Evolutionary conservation across 2,113 vertebrate species (phyloP), one percentile per base, ranked within the genome.

Genomic region (Carlito syrichta): DNA sequence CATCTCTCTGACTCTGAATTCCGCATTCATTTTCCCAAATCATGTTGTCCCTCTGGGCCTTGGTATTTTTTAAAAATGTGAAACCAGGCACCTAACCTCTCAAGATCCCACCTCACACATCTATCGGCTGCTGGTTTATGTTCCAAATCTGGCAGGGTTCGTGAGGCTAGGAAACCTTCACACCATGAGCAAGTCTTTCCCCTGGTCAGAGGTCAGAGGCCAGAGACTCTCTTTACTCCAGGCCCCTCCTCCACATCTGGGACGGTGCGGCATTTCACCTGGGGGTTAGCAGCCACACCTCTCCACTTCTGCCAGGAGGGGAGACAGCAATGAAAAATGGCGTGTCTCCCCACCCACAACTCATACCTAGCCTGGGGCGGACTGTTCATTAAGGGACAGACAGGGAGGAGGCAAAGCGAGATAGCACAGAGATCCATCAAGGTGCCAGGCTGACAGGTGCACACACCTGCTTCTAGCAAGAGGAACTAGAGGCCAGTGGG

Each of bases 371-470:
- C 97, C 96, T 45, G 93, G 69, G 91, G 93, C 76, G 0, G 40
- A 81, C 58, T 66, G 81, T 91, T 96, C 97, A 94, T 94, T 83
- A 77, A 73, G 43, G 16, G 93, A 27, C 58, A 69, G 73, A 56
- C 38, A 4, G 77, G 56, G 88, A 91, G 60, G 94, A 94, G 93
- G 25, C 1, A 0, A 97, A 91, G 92, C 96, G 85, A 84, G 84
- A 77, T 76, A 91, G 88, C 56, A 54, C 54, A 91, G 93, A 97
- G 86, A 97, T 98, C 91, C 95, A 96, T 97, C 96, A 95, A 56
- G 95, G 83, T 58, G 83, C 27, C 7, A 68, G 11, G 63, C 38
- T 69, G 94, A 98, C 94, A 97, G 95, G 96, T 94, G 93, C 91
- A 76, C 83, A 62, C 94, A 92, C 98, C 96, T 97, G 97, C 89